Percentiles rank a stretch among this genome's conserved stretches.
Evolutionary conservation across 1,140 invertebrate species (phyloP).

Genomic region (Leptestheria dahalacensis): DNA sequence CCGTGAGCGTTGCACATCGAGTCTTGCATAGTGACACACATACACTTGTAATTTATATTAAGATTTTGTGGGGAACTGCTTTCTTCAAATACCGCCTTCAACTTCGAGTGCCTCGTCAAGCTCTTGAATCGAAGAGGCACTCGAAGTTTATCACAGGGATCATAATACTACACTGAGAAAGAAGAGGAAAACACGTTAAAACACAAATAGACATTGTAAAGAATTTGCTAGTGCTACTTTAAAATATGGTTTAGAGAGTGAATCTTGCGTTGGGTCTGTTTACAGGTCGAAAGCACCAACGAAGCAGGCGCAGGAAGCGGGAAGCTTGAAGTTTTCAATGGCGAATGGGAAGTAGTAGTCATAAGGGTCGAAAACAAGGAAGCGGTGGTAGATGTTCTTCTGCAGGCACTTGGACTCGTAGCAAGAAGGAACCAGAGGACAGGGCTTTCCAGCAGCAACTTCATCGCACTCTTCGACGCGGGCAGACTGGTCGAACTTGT

Average conservation of each 20-base stretch:
- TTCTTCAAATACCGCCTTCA: conserved; percentile 9
- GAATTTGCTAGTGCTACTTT: background rate
- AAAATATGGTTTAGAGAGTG: background rate
- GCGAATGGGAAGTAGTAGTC: conserved; percentile 24
- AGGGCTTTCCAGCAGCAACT: conserved; percentile 17
- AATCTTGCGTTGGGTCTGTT: background rate
- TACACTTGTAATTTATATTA: background rate
- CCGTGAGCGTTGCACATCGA: too few species aligned
- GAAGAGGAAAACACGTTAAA: background rate
- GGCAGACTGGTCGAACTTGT: conserved; percentile 23
- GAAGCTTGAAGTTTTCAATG: conserved; percentile 23
- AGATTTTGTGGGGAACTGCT: conserved; percentile 7
- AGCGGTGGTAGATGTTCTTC: conserved; percentile 24
- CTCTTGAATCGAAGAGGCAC: background rate
- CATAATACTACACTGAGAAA: background rate
- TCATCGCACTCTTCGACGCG: conserved; percentile 23
- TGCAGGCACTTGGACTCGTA: conserved; percentile 24
- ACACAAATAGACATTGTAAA: background rate
- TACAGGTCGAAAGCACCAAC: conserved; percentile 18
- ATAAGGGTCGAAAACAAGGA: conserved; percentile 23
- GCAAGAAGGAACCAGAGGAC: conserved; percentile 22
- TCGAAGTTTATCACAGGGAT: background rate
- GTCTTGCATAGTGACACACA: too few species aligned
- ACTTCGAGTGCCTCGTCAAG: background rate
- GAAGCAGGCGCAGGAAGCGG: conserved; percentile 22